Base-by-base conservation (phyloP, 2,888 invertebrate genomes). In the Cantharis flavilabris region DNA sequence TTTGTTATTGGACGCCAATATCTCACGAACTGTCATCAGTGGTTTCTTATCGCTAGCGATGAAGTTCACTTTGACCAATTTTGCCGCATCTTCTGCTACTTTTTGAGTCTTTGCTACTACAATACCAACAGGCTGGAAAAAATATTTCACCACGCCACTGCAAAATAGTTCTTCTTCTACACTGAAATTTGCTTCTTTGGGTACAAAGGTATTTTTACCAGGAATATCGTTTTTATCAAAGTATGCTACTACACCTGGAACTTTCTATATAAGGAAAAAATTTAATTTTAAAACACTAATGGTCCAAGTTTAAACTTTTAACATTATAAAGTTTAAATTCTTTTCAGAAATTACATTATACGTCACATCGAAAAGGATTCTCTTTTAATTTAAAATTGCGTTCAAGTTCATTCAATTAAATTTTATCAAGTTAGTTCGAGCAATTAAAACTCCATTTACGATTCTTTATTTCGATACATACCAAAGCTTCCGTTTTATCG, bases 61-160 rank as follows among this genome's bases (percentile, higher is more conserved):
- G 76, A 93, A 93, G 64, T 88, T 89, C 0, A 93, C 88, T 82
- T 90, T 89, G 0, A 93, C 91, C 70, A 90, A 86, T 18, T 88
- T 86, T 0, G 91, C 90, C 0, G 93, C 92, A 76, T 89, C 87
- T 76, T 91, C 89, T 0, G 94, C 94, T 28, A 92, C 81, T 1
- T 88, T 88, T 28, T 90, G 90, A 0, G 90, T 90, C 13, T 88
- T 90, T 0, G 95, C 96, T 0, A 93, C 92, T 10, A 96, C 89
- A 1, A 96, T 83, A 0, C 94, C 96, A 1, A 95, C 83, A 0
- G 95, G 92, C 83, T 96, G 96, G 0, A 94, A 93, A 79, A 92
- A 91, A 84, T 91, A 94, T 11, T 87, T 84, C 0, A 94, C 88
- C 20, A 88, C 84, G 26, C 89, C 90, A 77, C 89, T 88, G 64